Evolutionary conservation across 1,140 invertebrate species (phyloP), one percentile per base, ranked within the genome.

Genomic region (Dendroctonus valens): DNA sequence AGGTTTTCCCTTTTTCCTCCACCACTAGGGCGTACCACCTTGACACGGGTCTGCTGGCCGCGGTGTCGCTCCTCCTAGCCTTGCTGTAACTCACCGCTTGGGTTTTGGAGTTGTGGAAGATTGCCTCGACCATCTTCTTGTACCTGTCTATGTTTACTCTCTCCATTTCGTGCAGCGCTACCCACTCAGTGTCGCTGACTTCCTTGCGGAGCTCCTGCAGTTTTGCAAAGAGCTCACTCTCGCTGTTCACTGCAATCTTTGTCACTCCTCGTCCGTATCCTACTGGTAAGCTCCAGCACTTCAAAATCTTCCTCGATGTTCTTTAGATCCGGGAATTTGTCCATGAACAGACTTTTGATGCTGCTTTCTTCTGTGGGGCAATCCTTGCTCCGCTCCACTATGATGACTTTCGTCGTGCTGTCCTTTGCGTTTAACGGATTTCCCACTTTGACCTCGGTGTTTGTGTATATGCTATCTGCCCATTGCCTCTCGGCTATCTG

Each of bases 331-430:
- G 57, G 57, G 26, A 49, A 59, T 42, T 37, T 8, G 8, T 12
- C 11, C n/a, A 15, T 59, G 42, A n/a, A 59, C 15, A 15, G 4
- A 15, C 12, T 14, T 15, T 59, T 40, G 11, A 46, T 15, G 0
- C 42, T 46, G 0, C 7, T 46, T 6, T 59, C 2, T 42, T 46
- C 48, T 42, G 12, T n/a, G 5, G 11, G 7, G 40, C 48, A n/a
- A 46, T 51, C 49, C 6, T n/a, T n/a, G n/a, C n/a, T n/a, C n/a
- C 9, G 49, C 15, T 51, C 49, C 49, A 51, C 49, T 14, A 51
- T 14, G 9, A 51, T 14, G 6, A 14, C 14, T 14, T 51, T 51
- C 6, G 14, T 14, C 7, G 14, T 51, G 15, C 14, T 14, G 15
- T 0, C 15, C 15, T 51, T 14, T 51, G 49, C 15, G 9, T 51